Conservation (phyloP, 2,888 invertebrate genomes). For the Halocaridina rubra region DNA sequence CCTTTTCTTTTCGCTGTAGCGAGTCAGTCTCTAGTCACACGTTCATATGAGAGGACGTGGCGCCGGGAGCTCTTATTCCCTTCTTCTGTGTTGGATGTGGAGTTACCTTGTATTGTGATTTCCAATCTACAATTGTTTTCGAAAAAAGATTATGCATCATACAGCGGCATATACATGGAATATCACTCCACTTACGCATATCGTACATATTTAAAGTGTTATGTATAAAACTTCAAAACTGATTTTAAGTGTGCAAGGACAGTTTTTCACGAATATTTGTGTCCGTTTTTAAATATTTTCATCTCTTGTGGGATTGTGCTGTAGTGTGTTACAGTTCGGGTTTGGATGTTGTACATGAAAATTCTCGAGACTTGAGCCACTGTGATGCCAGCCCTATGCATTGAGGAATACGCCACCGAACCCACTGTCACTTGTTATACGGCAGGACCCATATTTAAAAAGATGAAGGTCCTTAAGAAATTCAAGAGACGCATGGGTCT, state of each 20-base stretch:
- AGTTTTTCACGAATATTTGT: not conserved
- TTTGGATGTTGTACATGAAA: not conserved
- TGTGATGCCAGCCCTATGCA: conserved; percentile 57
- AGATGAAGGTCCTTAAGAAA: conserved; percentile 91
- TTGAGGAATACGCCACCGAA: conserved; percentile 47
- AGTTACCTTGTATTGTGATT: not conserved
- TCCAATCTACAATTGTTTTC: not conserved
- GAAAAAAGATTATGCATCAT: not conserved
- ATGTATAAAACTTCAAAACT: too few relatives aligned
- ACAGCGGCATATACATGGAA: too few relatives aligned
- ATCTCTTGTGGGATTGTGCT: not conserved
- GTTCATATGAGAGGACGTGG: not conserved
- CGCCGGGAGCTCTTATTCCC: not conserved
- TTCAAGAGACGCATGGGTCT: conserved; percentile 88
- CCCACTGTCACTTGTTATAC: conserved; percentile 60
- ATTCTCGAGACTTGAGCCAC: conserved; percentile 2
- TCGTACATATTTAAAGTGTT: too few relatives aligned
- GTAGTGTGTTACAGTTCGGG: not conserved
- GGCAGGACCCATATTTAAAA: conserved; percentile 69
- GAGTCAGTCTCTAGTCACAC: conserved; percentile 53
- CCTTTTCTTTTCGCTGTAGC: not conserved
- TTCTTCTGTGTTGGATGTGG: not conserved
- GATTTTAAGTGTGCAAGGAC: not conserved
- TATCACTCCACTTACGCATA: too few relatives aligned
- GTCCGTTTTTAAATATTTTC: not conserved